Conservation (phyloP, 2,797 vertebrate genomes). For the Muraenolepis orangiensis region DNA sequence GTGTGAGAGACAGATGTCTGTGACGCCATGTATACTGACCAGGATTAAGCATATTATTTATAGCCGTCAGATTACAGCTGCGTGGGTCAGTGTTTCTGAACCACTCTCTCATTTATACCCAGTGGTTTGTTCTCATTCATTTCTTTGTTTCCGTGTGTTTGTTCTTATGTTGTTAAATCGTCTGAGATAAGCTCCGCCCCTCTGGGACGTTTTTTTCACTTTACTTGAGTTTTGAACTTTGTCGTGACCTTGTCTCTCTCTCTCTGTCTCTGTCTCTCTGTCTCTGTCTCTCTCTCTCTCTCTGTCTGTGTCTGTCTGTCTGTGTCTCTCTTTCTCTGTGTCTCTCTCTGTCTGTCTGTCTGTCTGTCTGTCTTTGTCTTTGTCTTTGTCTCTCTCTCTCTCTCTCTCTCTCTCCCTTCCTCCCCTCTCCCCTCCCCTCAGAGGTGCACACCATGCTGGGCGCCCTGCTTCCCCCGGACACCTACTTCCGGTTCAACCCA, state of each 20-base stretch:
- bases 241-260: background rate
- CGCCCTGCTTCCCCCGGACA: slow-evolving; percentile 86
- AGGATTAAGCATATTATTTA: slow-evolving; percentile 20
- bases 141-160: background rate
- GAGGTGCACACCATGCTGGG: slow-evolving; percentile 97
- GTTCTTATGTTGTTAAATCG: background rate
- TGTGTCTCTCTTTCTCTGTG: too few species aligned
- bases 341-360: background rate
- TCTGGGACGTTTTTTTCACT: too few species aligned
- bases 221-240: too few species aligned
- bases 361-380: background rate
- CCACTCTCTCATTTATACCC: too few species aligned
- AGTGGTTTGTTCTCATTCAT: background rate
- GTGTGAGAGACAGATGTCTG: background rate
- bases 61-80: slow-evolving; percentile 11
- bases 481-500: slow-evolving; percentile 97
- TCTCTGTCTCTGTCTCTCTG: too few species aligned
- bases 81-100: background rate
- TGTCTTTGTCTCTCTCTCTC: background rate
- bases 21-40: background rate
- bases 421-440: slow-evolving; percentile 40
- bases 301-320: too few species aligned
- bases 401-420: background rate
- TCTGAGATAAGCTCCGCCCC: background rate
- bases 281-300: too few species aligned